Evolutionary conservation across 1,140 invertebrate species (phyloP).

Genomic region (Ridgeia piscesae): DNA sequence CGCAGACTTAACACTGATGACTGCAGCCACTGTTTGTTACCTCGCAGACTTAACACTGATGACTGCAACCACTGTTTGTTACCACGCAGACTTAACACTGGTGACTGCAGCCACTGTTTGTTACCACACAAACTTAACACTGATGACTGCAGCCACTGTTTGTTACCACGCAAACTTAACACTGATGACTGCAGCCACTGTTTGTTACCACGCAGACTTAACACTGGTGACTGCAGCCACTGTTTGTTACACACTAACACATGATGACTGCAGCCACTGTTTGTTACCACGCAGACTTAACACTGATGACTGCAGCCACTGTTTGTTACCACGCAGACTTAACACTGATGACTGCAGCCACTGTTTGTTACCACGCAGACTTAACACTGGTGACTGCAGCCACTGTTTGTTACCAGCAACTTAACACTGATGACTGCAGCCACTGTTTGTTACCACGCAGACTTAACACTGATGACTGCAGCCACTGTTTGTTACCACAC

Average conservation of each 20-base stretch:
- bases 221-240: neutral
- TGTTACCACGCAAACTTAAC: neutral
- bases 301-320: neutral
- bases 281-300: neutral
- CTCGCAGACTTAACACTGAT: neutral
- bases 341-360: neutral
- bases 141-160: neutral
- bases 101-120: neutral
- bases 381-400: neutral
- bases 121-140: neutral
- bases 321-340: neutral
- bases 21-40: neutral
- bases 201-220: neutral
- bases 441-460: neutral
- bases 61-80: neutral
- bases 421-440: neutral
- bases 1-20: neutral
- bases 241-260: neutral
- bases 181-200: neutral
- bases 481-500: neutral
- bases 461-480: neutral
- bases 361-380: neutral
- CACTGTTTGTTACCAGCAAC: neutral
- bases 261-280: neutral
- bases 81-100: neutral